Percentiles rank a stretch among this genome's conserved stretches.
Evolutionary conservation across 2,888 invertebrate species (phyloP).

Genomic region (Apamea epomidion): DNA sequence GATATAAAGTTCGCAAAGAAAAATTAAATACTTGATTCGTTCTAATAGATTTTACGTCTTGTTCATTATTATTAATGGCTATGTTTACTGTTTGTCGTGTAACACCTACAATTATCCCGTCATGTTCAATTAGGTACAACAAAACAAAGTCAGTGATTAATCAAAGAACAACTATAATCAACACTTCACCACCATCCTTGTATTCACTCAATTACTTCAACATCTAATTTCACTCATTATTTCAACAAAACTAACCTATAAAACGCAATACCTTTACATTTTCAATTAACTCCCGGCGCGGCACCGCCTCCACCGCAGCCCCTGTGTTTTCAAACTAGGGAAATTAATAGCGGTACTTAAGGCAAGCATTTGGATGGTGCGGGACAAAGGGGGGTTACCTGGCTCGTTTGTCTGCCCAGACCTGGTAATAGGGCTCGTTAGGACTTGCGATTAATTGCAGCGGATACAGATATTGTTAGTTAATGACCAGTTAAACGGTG

Average conservation of each 20-base stretch:
- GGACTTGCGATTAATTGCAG: slow-evolving; percentile 42
- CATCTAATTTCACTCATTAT: slow-evolving; percentile 11
- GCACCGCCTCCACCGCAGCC: not conserved
- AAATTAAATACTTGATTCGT: not conserved
- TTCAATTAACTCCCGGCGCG: slow-evolving; percentile 4
- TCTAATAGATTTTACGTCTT: not conserved
- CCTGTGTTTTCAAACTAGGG: slow-evolving; percentile 52
- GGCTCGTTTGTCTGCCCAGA: slow-evolving; percentile 48
- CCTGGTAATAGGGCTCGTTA: slow-evolving; percentile 32
- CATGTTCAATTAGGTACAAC: not conserved
- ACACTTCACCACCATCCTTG: not conserved
- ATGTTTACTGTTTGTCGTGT: not conserved
- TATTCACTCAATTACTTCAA: slow-evolving; percentile 16
- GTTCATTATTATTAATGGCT: not conserved
- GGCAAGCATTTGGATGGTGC: slow-evolving; percentile 36
- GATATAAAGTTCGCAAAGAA: not conserved
- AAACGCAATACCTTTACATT: slow-evolving; percentile 1
- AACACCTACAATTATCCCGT: not conserved
- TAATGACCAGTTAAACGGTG: slow-evolving; percentile 34
- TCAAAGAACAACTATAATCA: slow-evolving; percentile 8
- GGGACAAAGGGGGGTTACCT: slow-evolving; percentile 44
- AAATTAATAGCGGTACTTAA: slow-evolving; percentile 57
- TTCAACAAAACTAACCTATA: not conserved
- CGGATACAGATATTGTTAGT: slow-evolving; percentile 52
- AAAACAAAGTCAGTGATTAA: slow-evolving; percentile 2